Evolutionary conservation across 2,888 invertebrate genomes (phyloP).

Genomic region (Spialia ferax): DNA sequence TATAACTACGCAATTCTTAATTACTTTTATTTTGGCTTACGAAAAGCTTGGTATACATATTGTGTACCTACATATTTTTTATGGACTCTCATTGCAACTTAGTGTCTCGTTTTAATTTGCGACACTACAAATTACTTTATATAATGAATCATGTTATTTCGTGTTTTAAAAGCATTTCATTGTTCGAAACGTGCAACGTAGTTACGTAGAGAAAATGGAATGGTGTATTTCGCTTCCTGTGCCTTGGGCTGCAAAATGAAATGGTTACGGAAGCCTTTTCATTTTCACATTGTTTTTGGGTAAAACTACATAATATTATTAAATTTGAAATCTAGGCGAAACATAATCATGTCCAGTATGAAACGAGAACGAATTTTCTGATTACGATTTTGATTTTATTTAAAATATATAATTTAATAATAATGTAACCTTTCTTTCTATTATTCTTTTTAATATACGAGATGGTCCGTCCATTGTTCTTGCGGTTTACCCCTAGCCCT

Average conservation of each 20-base stretch:
- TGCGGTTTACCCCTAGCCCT: too few relatives aligned
- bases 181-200: slow-evolving; percentile 77
- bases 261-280: slow-evolving; percentile 66
- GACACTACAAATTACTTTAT: slow-evolving; percentile 62
- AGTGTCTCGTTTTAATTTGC: slow-evolving; percentile 41
- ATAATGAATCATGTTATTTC: slow-evolving; percentile 74
- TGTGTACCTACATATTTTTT: too few relatives aligned
- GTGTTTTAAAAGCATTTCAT: slow-evolving; percentile 84
- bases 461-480: too few relatives aligned
- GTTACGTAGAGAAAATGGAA: slow-evolving; percentile 80
- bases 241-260: slow-evolving; percentile 79
- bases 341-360: slow-evolving; percentile 36
- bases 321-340: slow-evolving; percentile 46
- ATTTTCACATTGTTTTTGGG: slow-evolving; percentile 39
- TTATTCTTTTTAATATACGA: too few relatives aligned
- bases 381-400: slow-evolving; percentile 23
- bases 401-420: too few relatives aligned
- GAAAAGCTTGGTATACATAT: too few relatives aligned
- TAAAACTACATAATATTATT: slow-evolving; percentile 38
- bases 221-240: slow-evolving; percentile 76
- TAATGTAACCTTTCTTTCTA: too few relatives aligned
- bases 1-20: too few relatives aligned
- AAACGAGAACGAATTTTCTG: slow-evolving; percentile 31
- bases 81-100: background rate
- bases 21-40: too few relatives aligned